phyloP scores from a whole-genome alignment of 2,113 vertebrate species.

The Bambusicola thoracicus region DNA sequence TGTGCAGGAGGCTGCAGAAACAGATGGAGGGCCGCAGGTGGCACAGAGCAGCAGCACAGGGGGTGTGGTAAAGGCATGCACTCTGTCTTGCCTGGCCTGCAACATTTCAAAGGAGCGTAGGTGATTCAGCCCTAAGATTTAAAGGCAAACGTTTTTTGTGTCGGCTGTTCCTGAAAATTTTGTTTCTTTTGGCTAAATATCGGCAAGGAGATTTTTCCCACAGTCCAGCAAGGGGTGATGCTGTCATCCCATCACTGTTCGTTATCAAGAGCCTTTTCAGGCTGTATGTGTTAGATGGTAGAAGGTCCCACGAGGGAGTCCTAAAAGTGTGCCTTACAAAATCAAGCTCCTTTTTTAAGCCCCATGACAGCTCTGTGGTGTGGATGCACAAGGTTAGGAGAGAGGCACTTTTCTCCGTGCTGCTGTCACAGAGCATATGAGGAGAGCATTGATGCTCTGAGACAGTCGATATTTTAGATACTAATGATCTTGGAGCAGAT shows the following conservation, averaged over 20 bases:
- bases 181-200: not conserved
- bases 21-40: not conserved
- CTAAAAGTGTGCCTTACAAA: not conserved
- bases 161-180: not conserved
- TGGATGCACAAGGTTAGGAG: not conserved
- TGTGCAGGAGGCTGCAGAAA: not conserved
- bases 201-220: not conserved
- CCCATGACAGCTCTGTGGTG: rapidly evolving
- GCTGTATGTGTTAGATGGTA: not conserved
- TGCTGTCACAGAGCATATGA: rapidly evolving
- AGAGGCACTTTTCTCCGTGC: not conserved
- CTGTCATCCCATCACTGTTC: not conserved
- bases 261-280: not conserved
- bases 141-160: not conserved
- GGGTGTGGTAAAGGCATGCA: not conserved
- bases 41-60: not conserved
- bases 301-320: not conserved
- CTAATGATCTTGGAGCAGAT: not conserved
- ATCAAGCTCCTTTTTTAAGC: not conserved
- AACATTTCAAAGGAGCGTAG: not conserved
- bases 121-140: not conserved
- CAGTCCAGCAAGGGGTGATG: not conserved
- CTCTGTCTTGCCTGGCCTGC: not conserved
- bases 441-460: not conserved
- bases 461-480: not conserved